Percentiles rank a stretch among this genome's conserved stretches.
Evolutionary conservation across 2,888 invertebrate genomes (phyloP).

Genomic region (Plebejus melissa): DNA sequence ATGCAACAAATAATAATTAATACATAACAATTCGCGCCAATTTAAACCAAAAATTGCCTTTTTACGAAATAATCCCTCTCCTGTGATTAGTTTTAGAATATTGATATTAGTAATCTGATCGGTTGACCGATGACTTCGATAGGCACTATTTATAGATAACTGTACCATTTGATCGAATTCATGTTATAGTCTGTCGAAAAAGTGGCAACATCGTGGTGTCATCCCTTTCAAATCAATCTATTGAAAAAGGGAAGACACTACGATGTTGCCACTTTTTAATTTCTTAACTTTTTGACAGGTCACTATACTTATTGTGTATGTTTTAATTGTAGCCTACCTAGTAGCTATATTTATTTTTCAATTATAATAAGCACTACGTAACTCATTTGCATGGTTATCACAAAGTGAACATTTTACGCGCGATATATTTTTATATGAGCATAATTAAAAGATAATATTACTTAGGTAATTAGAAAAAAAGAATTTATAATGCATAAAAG

Average conservation of each 20-base stretch:
- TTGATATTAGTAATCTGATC: neutral
- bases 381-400: conserved; percentile 13
- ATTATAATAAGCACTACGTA: neutral
- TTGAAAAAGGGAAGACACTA: too few species aligned
- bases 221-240: too few species aligned
- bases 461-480: conserved; percentile 7
- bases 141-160: neutral
- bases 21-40: neutral
- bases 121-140: neutral
- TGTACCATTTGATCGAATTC: too few species aligned
- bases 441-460: conserved; percentile 18
- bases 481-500: conserved; percentile 12
- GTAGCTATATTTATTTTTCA: neutral
- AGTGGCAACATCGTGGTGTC: too few species aligned
- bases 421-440: conserved; percentile 18
- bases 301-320: too few species aligned
- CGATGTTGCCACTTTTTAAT: too few species aligned
- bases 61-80: neutral
- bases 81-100: neutral
- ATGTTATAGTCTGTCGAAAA: too few species aligned
- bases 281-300: too few species aligned
- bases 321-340: neutral
- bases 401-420: neutral
- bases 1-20: neutral
- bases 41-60: neutral